Conservation (phyloP, 23 tunicate genomes). For the Phallusia fumigata region DNA sequence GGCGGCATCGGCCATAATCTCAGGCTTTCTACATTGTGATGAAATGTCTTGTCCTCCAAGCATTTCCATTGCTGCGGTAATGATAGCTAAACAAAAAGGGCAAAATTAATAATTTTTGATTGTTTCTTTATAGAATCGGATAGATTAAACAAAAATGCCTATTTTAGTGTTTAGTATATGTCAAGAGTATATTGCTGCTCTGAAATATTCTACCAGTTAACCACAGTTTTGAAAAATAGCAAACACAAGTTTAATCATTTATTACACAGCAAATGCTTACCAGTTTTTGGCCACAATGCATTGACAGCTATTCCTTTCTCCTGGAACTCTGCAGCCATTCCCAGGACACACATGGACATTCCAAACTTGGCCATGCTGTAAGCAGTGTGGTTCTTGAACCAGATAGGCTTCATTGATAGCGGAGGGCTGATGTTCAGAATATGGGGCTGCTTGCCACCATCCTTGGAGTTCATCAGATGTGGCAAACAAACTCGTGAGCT, state of each 20-base stretch:
- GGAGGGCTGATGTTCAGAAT: constrained; percentile 99
- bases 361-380: constrained; percentile 96
- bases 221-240: too few species aligned
- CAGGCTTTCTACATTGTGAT: constrained; percentile 68
- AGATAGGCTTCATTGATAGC: constrained; percentile 84
- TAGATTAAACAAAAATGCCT: too few species aligned
- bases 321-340: constrained; percentile 92
- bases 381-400: constrained; percentile 94
- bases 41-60: constrained; percentile 70
- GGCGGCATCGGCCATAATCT: constrained; percentile 99
- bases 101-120: too few species aligned
- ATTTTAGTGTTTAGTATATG: too few species aligned
- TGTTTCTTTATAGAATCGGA: too few species aligned
- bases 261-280: too few species aligned
- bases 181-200: too few species aligned
- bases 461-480: constrained; percentile 79
- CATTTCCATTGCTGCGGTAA: constrained; percentile 99
- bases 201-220: too few species aligned
- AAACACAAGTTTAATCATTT: too few species aligned
- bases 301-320: constrained; percentile 87
- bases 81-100: constrained; percentile 56
- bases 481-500: constrained; percentile 87
- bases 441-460: constrained; percentile 85
- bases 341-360: constrained; percentile 98
- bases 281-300: constrained; percentile 96